A percentile compares a stretch with the other conserved stretches of the same genome.
Evolutionary conservation across 2,888 invertebrate species (phyloP).

Genomic region (Sesia apiformis): DNA sequence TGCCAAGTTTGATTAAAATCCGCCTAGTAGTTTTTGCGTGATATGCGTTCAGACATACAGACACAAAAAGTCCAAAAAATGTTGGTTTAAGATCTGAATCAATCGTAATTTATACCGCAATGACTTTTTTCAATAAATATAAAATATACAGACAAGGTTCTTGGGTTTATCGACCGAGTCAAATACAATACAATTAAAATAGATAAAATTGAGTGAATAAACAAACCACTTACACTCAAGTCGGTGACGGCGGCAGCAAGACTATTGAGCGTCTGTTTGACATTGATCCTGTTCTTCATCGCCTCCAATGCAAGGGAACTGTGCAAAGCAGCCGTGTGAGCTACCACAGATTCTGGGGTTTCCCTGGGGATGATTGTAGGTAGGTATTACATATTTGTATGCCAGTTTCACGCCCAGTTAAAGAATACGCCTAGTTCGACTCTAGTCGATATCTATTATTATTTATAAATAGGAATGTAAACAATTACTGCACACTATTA

Average conservation of each 20-base stretch:
- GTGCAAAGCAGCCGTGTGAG: slow-evolving; percentile 41
- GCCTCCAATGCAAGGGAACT: slow-evolving; percentile 38
- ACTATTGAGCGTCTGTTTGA: slow-evolving; percentile 21
- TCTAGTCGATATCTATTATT: background rate
- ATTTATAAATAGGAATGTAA: too few species aligned
- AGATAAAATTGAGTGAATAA: background rate
- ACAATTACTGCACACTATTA: too few species aligned
- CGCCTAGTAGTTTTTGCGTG: too few species aligned
- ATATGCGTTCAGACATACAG: too few species aligned
- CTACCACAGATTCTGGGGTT: slow-evolving; percentile 32
- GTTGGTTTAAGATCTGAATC: background rate
- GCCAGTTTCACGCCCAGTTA: too few species aligned
- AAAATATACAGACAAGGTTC: too few species aligned
- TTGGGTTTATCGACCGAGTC: too few species aligned
- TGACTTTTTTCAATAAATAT: too few species aligned
- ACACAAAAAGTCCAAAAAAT: too few species aligned
- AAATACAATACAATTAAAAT: background rate
- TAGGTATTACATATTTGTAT: background rate
- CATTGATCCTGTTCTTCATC: slow-evolving; percentile 31
- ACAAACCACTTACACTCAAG: slow-evolving; percentile 29
- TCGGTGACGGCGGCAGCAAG: slow-evolving; percentile 27
- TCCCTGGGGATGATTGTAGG: slow-evolving; percentile 18
- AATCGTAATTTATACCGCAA: too few species aligned
- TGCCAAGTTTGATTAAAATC: too few species aligned
- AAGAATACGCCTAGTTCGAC: too few species aligned